Percentiles rank a stretch among this genome's conserved stretches.
Conservation (phyloP, 2,888 invertebrate species). For the Sphaerophoria taeniata region DNA sequence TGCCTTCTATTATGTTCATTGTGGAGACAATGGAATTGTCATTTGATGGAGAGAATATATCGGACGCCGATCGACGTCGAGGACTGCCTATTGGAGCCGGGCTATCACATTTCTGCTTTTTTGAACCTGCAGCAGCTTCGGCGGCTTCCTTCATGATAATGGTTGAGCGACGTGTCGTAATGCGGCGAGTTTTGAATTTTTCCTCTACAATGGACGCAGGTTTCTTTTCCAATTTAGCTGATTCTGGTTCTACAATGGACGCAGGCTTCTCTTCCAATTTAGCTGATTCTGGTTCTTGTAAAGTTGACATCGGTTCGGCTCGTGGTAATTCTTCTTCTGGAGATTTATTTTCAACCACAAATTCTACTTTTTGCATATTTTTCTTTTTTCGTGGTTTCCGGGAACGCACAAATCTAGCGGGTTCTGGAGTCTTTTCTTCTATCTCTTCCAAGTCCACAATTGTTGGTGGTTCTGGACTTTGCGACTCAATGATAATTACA, state of each 20-base stretch:
- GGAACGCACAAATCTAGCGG: background rate
- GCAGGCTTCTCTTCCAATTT: background rate
- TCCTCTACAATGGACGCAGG: constrained; percentile 33
- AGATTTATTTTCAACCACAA: background rate
- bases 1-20: constrained; percentile 81
- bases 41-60: constrained; percentile 56
- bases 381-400: background rate
- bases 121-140: background rate
- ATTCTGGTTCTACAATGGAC: constrained; percentile 7
- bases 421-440: background rate
- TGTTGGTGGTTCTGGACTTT: too few relatives aligned
- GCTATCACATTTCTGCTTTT: background rate
- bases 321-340: background rate
- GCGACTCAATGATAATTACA: too few relatives aligned
- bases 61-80: constrained; percentile 37
- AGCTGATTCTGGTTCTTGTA: background rate
- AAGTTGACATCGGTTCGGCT: background rate
- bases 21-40: constrained; percentile 80
- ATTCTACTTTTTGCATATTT: background rate
- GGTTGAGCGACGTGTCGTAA: constrained; percentile 27
- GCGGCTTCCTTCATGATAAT: constrained; percentile 13
- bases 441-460: constrained; percentile 2
- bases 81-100: background rate
- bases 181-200: constrained; percentile 47
- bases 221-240: background rate